phyloP scores from a whole-genome alignment of 2,888 invertebrate genomes.

The Drosophila nr. perissopoda region DNA sequence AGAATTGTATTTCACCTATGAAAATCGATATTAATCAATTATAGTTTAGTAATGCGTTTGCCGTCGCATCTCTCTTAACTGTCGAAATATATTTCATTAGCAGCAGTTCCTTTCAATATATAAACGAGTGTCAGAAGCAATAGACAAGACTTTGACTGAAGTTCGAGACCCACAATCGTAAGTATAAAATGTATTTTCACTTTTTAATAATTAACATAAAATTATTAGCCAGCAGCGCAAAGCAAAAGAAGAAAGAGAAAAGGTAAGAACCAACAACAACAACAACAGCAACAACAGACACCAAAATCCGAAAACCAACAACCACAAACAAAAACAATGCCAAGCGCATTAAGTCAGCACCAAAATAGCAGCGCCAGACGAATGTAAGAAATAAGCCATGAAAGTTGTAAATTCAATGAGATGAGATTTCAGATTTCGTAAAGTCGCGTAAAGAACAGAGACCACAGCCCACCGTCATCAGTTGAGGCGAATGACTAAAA shows the following conservation, averaged over 20 bases:
- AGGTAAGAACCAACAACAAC: slow-evolving; percentile 47
- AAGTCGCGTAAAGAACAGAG: slow-evolving; percentile 64
- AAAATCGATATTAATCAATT: neutral
- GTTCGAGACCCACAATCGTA: slow-evolving; percentile 42
- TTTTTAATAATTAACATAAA: slow-evolving; percentile 80
- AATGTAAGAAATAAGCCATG: slow-evolving; percentile 63
- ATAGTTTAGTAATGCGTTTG: neutral
- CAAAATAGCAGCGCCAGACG: slow-evolving; percentile 17
- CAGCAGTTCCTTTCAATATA: slow-evolving; percentile 47
- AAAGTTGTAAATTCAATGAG: slow-evolving; percentile 65
- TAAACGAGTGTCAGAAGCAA: slow-evolving; percentile 55
- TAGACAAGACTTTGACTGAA: slow-evolving; percentile 50
- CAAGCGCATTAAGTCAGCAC: slow-evolving; percentile 52
- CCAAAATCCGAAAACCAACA: slow-evolving; percentile 7
- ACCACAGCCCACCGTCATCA: slow-evolving; percentile 24
- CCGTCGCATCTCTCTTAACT: neutral
- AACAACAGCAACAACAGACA: slow-evolving; percentile 9
- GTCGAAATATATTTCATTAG: slow-evolving; percentile 12
- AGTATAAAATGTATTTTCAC: slow-evolving; percentile 70
- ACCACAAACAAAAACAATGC: slow-evolving; percentile 55
- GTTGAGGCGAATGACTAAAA: slow-evolving; percentile 61
- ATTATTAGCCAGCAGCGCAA: slow-evolving; percentile 67
- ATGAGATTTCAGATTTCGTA: slow-evolving; percentile 61
- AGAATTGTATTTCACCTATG: neutral
- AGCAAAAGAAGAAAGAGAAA: slow-evolving; percentile 47